Percentiles rank a stretch among this genome's conserved stretches.
These are phyloP conservation scores for Cynoglossus semilaevis DNA, from an alignment of 2,113 vertebrate genomes.

Conservation along the genomic window DNA sequence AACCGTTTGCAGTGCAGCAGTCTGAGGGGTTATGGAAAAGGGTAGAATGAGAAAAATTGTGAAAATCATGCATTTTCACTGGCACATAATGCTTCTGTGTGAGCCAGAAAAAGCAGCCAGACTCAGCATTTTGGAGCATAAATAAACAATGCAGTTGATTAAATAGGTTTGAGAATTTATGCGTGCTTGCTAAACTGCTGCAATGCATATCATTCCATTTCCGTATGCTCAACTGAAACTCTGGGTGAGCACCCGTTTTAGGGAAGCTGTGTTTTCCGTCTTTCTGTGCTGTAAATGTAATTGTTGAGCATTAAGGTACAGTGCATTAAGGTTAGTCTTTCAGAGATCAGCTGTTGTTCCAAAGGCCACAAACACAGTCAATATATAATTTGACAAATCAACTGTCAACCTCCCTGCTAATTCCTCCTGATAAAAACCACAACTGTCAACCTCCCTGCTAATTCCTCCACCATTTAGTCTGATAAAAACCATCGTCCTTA, in stretches of 20 bases:
- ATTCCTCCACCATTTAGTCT: conserved; percentile 44
- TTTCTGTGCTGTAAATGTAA: too few relatives aligned
- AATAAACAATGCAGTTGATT: conserved; percentile 8
- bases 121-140: conserved; percentile 2
- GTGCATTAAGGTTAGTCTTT: too few relatives aligned
- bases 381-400: conserved; percentile 20
- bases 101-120: neutral
- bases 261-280: too few relatives aligned
- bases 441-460: conserved; percentile 38
- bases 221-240: neutral
- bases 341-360: too few relatives aligned
- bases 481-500: conserved; percentile 21
- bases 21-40: neutral
- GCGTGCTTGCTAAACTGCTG: conserved; percentile 3
- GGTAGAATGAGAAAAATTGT: neutral
- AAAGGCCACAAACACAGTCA: neutral
- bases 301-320: too few relatives aligned
- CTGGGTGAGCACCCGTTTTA: too few relatives aligned
- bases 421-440: too few relatives aligned
- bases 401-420: conserved; percentile 7
- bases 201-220: neutral
- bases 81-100: neutral
- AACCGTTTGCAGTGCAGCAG: neutral
- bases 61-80: neutral
- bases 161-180: neutral